Evolutionary conservation across 2,113 vertebrate genomes (phyloP).

Genomic region (Clupea harengus): DNA sequence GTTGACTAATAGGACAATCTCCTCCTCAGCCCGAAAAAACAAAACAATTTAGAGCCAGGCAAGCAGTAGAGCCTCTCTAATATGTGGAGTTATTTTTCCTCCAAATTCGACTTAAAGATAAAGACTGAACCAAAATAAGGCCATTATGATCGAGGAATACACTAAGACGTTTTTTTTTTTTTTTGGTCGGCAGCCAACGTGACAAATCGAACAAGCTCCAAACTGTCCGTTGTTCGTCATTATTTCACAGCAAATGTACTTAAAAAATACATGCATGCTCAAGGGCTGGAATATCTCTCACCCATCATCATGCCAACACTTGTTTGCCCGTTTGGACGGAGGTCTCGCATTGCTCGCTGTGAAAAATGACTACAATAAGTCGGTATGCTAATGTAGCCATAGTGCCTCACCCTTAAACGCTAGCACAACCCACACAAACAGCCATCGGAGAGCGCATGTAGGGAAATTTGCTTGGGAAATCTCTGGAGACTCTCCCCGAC

Average conservation of each 20-base stretch:
- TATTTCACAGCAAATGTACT: slow-evolving; percentile 10
- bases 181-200: neutral
- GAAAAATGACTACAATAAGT: slow-evolving; percentile 26
- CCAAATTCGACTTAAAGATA: neutral
- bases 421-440: neutral
- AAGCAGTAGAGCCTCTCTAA: neutral
- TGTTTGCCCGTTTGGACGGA: slow-evolving; percentile 18
- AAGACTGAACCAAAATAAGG: neutral
- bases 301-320: slow-evolving; percentile 26
- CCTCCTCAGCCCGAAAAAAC: neutral
- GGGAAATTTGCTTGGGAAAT: neutral
- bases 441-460: neutral
- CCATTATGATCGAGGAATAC: neutral
- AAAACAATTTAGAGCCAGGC: neutral
- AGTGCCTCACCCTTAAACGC: slow-evolving; percentile 1
- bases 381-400: slow-evolving; percentile 22
- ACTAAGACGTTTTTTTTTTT: neutral
- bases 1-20: slow-evolving; percentile 7
- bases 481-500: neutral
- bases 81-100: neutral
- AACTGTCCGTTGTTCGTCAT: neutral
- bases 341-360: neutral
- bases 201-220: neutral
- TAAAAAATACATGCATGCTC: slow-evolving; percentile 18
- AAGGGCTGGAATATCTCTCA: slow-evolving; percentile 11